phyloP scores from a whole-genome alignment of 2,888 invertebrate genomes.

The Stictocephala bisonia region DNA sequence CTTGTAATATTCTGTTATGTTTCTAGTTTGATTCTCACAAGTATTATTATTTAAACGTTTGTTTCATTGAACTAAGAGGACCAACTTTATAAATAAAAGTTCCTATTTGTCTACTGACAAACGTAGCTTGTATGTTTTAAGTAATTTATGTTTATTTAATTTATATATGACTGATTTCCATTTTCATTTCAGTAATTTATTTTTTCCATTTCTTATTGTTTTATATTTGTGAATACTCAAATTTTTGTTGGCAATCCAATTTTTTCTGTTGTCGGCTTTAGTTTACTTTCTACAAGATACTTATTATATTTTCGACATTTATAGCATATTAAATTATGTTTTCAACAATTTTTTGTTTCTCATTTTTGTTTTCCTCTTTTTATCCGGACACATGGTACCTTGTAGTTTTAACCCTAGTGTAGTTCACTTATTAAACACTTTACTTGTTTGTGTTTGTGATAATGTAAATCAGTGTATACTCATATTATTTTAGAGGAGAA shows the following conservation, averaged over 20 bases:
- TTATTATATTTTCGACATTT: constrained; percentile 41
- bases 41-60: constrained; percentile 30
- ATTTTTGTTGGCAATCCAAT: constrained; percentile 29
- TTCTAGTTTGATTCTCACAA: constrained; percentile 29
- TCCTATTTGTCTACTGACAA: constrained; percentile 54
- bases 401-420: constrained; percentile 33
- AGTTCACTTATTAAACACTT: too few relatives aligned
- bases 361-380: constrained; percentile 19
- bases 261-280: constrained; percentile 40
- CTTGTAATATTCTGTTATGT: constrained; percentile 42
- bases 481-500: too few relatives aligned
- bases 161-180: constrained; percentile 48
- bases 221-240: constrained; percentile 36
- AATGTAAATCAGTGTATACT: too few relatives aligned
- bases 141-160: constrained; percentile 47
- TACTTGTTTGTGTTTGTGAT: too few relatives aligned
- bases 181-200: constrained; percentile 28
- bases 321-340: constrained; percentile 49
- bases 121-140: constrained; percentile 46
- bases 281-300: constrained; percentile 36
- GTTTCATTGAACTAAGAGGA: constrained; percentile 50
- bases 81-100: constrained; percentile 54
- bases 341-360: constrained; percentile 43
- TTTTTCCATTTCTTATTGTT: constrained; percentile 25
- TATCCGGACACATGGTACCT: constrained; percentile 38